A percentile compares a stretch with the other conserved stretches of the same genome.
These are phyloP conservation scores for Tryphoninae sp. DNA, from an alignment of 2,888 invertebrate genomes.

Conservation along the genomic window DNA sequence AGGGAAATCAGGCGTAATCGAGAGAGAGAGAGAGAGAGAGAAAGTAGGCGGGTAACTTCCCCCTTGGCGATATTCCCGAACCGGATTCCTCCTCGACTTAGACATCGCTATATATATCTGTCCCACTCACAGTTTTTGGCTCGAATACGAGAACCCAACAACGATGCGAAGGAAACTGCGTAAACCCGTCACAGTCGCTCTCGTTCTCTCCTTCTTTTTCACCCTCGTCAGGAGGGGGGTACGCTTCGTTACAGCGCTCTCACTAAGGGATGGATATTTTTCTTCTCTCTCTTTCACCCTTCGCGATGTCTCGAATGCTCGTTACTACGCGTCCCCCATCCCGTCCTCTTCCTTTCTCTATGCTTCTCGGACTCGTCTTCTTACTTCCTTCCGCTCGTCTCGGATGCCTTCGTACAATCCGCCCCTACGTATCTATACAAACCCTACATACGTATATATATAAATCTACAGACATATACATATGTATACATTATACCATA, in stretches of 20 bases:
- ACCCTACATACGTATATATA: not conserved
- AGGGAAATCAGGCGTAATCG: slow-evolving; percentile 51
- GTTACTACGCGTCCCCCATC: slow-evolving; percentile 67
- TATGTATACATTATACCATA: not conserved
- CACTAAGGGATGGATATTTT: slow-evolving; percentile 47
- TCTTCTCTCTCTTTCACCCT: slow-evolving; percentile 25
- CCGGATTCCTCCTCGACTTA: slow-evolving; percentile 20
- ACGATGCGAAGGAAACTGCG: not conserved
- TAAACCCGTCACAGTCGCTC: not conserved
- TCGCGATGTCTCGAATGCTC: slow-evolving; percentile 65
- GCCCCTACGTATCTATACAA: not conserved
- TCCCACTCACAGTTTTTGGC: slow-evolving; percentile 19
- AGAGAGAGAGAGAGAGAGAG: slow-evolving; percentile 22
- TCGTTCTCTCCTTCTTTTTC: slow-evolving; percentile 31
- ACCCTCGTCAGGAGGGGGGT: slow-evolving; percentile 43
- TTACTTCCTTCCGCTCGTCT: slow-evolving; percentile 71
- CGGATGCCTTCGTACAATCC: slow-evolving; percentile 14
- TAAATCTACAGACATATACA: not conserved
- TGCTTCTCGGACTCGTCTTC: slow-evolving; percentile 46
- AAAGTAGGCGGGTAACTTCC: slow-evolving; percentile 60
- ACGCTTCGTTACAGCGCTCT: slow-evolving; percentile 55
- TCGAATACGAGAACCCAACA: slow-evolving; percentile 26
- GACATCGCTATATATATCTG: slow-evolving; percentile 1
- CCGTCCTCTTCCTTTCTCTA: slow-evolving; percentile 60
- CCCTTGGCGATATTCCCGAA: slow-evolving; percentile 56